Conservation (phyloP, 1,140 invertebrate species). For the Eubasilissa regina region DNA sequence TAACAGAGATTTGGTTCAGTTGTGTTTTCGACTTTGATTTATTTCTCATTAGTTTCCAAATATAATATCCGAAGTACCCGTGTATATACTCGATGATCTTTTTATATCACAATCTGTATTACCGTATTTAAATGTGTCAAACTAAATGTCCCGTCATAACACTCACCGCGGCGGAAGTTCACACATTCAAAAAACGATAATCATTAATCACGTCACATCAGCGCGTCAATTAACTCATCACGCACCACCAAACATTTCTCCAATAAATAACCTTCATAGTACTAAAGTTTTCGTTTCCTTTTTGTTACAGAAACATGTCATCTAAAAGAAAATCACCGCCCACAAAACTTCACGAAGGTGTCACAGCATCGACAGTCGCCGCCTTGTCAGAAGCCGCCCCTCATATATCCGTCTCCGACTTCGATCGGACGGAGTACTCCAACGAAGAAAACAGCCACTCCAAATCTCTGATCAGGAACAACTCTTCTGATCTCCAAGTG, state of each 20-base stretch:
- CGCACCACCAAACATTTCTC: slow-evolving; percentile 35
- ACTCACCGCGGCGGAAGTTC: slow-evolving; percentile 37
- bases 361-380: slow-evolving; percentile 72
- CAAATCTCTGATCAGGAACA: slow-evolving; percentile 31
- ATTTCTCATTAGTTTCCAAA: slow-evolving; percentile 19
- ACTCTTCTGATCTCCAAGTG: slow-evolving; percentile 61
- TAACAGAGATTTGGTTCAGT: too few species aligned
- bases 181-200: slow-evolving; percentile 31
- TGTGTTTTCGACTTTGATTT: not conserved
- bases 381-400: slow-evolving; percentile 60
- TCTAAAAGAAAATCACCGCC: slow-evolving; percentile 94
- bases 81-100: not conserved
- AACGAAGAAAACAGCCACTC: slow-evolving; percentile 62
- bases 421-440: slow-evolving; percentile 67
- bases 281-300: slow-evolving; percentile 50
- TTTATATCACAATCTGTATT: slow-evolving; percentile 2
- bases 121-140: slow-evolving; percentile 18
- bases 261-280: slow-evolving; percentile 5
- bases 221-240: slow-evolving; percentile 38
- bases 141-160: slow-evolving; percentile 36
- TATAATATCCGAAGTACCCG: not conserved
- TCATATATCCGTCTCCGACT: slow-evolving; percentile 55
- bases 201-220: slow-evolving; percentile 38
- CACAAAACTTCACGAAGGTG: slow-evolving; percentile 90
- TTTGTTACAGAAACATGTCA: slow-evolving; percentile 89